A percentile compares a stretch with the other conserved stretches of the same genome.
Conservation (phyloP, 1,140 invertebrate species). For the Drosophila saltans region DNA sequence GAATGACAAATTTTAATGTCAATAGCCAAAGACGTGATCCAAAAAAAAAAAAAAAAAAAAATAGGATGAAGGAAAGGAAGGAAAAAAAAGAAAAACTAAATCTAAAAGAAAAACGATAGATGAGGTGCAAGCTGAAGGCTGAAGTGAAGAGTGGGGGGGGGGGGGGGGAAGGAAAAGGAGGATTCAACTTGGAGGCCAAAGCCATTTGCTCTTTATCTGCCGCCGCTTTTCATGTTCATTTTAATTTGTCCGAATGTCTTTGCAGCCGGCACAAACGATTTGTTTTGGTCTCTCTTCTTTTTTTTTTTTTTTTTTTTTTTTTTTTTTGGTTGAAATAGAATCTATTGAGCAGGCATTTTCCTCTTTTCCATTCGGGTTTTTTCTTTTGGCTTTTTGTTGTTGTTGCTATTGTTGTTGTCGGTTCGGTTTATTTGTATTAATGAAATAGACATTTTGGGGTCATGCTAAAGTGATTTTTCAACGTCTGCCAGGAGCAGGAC, state of each 20-base stretch:
- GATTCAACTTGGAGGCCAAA: conserved; percentile 8
- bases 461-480: conserved; percentile 82
- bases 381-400: conserved; percentile 6
- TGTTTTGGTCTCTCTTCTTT: conserved; percentile 61
- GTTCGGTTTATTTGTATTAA: conserved; percentile 80
- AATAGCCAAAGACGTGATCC: conserved; percentile 67
- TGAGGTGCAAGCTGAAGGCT: not conserved
- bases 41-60: conserved; percentile 12
- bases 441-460: conserved; percentile 82
- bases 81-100: not conserved
- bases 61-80: not conserved
- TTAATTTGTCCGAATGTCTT: conserved; percentile 78
- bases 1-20: conserved; percentile 81
- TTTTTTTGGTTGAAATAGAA: not conserved
- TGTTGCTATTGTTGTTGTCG: conserved; percentile 29
- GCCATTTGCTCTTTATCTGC: conserved; percentile 62
- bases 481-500: conserved; percentile 61
- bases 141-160: not conserved
- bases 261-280: conserved; percentile 73
- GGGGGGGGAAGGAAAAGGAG: not conserved
- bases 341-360: conserved; percentile 13
- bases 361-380: not conserved
- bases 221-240: conserved; percentile 75
- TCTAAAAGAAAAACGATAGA: conserved; percentile 10
- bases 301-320: conserved; percentile 35